phyloP scores from a whole-genome alignment of 1,140 invertebrate genomes.

The Temnothorax curvispinosus region DNA sequence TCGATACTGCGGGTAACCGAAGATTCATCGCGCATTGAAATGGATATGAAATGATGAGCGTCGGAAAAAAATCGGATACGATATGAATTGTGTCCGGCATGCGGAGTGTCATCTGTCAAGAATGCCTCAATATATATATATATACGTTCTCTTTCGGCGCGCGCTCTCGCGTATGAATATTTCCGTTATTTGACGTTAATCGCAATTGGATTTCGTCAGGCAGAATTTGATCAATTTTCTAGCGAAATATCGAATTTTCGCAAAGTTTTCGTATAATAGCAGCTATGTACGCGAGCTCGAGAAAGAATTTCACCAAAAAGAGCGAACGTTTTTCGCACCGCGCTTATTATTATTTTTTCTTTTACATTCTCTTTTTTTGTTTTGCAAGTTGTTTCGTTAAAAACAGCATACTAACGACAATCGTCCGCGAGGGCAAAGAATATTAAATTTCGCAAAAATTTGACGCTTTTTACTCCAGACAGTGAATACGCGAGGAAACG shows the following conservation, averaged over 20 bases:
- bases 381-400: background rate
- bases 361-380: constrained; percentile 4
- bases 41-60: constrained; percentile 26
- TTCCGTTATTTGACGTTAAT: constrained; percentile 35
- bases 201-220: constrained; percentile 39
- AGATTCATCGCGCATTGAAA: constrained; percentile 23
- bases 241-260: constrained; percentile 26
- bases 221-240: constrained; percentile 19
- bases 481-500: background rate
- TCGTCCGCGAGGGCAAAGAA: constrained; percentile 7
- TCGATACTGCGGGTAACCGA: constrained; percentile 26
- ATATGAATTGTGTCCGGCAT: constrained; percentile 3
- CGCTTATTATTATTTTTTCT: constrained; percentile 29
- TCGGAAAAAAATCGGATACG: constrained; percentile 20
- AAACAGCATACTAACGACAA: constrained; percentile 48
- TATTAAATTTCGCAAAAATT: constrained; percentile 53
- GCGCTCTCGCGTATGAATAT: background rate
- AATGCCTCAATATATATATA: background rate
- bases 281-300: no score
- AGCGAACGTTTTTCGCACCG: constrained; percentile 1
- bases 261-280: constrained; percentile 26
- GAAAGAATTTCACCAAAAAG: constrained; percentile 29
- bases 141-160: background rate
- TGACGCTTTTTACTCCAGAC: background rate
- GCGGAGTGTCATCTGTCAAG: constrained; percentile 51